A percentile compares a stretch with the other conserved stretches of the same genome.
These are phyloP conservation scores for Cryptocephalus primarius DNA, from an alignment of 2,888 invertebrate species.

Conservation along the genomic window DNA sequence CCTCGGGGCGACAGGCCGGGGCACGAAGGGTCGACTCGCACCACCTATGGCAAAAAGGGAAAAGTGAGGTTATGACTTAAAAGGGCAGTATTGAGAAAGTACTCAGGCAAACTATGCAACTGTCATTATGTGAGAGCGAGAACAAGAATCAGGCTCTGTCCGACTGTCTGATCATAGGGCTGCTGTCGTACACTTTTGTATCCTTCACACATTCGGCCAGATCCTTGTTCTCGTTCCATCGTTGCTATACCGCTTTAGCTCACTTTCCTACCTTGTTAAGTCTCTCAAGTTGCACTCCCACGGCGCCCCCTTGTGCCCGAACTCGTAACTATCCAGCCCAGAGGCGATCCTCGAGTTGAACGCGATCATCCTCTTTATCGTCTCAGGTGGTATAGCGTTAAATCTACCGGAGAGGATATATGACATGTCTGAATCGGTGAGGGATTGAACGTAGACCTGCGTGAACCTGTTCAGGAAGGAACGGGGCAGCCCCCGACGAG, in stretches of 20 bases:
- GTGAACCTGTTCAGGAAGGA: constrained; percentile 97
- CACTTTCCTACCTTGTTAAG: constrained; percentile 48
- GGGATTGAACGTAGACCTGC: constrained; percentile 63
- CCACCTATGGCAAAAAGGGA: constrained; percentile 52
- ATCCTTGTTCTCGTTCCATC: too few species aligned
- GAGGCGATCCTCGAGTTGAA: constrained; percentile 63
- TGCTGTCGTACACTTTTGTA: too few species aligned
- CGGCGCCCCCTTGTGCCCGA: constrained; percentile 78
- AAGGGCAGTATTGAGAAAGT: too few species aligned
- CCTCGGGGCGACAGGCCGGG: constrained; percentile 37
- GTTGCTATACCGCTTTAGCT: too few species aligned
- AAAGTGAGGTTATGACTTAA: background rate
- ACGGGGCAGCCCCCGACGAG: constrained; percentile 86
- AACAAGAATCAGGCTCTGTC: too few species aligned
- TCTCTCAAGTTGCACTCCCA: constrained; percentile 98
- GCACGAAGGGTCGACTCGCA: constrained; percentile 59
- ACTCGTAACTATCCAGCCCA: constrained; percentile 51
- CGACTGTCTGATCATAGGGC: too few species aligned
- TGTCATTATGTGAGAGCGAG: too few species aligned
- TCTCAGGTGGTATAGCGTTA: constrained; percentile 45
- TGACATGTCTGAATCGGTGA: constrained; percentile 53
- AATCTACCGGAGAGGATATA: constrained; percentile 59
- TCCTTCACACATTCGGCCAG: too few species aligned
- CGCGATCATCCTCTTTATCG: constrained; percentile 60
- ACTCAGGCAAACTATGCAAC: too few species aligned